Percentiles rank a stretch among this genome's conserved stretches.
These are phyloP conservation scores for Pristis pectinata DNA, from an alignment of 2,797 vertebrate species.

Conservation along the genomic window DNA sequence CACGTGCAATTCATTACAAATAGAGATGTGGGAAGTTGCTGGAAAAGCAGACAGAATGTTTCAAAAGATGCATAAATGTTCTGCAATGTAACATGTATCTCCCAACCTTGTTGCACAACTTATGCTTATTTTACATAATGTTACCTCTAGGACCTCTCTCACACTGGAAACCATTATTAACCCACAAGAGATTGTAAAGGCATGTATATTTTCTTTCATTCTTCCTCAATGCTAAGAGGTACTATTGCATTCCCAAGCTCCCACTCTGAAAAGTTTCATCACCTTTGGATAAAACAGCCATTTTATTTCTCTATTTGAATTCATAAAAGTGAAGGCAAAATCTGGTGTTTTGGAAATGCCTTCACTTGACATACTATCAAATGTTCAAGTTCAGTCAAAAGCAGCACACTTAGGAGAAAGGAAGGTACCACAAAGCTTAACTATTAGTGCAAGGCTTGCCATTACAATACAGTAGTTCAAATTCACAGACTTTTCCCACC, in stretches of 20 bases:
- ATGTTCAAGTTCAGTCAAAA: too few relatives aligned
- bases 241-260: background rate
- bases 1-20: background rate
- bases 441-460: too few relatives aligned
- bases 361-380: too few relatives aligned
- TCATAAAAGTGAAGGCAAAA: background rate
- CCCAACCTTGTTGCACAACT: background rate
- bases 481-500: background rate
- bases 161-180: background rate
- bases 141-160: background rate
- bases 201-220: background rate
- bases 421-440: too few relatives aligned
- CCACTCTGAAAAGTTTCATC: background rate
- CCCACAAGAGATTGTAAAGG: background rate
- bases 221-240: too few relatives aligned
- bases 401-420: too few relatives aligned
- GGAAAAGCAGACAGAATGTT: background rate
- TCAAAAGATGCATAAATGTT: background rate
- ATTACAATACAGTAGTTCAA: background rate
- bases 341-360: too few relatives aligned
- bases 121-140: background rate
- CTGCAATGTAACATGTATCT: background rate
- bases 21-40: background rate
- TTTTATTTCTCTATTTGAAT: background rate
- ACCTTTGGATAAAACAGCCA: too few relatives aligned